phyloP scores from a whole-genome alignment of 2,113 vertebrate species.

The Carollia perspicillata region DNA sequence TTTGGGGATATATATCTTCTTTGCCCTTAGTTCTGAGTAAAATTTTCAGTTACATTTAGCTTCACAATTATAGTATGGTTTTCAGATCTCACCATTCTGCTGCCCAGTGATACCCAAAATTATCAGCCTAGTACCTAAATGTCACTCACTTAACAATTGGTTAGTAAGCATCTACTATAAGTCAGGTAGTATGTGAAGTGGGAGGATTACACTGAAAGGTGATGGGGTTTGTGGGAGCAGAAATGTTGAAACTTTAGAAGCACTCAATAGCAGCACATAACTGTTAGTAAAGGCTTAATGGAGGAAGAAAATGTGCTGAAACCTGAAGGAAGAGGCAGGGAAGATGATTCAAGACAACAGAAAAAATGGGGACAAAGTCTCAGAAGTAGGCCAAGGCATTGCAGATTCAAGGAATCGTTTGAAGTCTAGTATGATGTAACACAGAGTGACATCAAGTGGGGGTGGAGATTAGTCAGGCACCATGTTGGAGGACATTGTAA shows the following conservation, averaged over 20 bases:
- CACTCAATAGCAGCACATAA: background rate
- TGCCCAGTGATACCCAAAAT: background rate
- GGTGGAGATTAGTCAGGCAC: background rate
- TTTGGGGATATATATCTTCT: background rate
- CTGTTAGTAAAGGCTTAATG: background rate
- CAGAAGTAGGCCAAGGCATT: background rate
- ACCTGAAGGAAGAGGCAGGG: background rate
- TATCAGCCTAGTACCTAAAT: background rate
- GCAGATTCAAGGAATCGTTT: background rate
- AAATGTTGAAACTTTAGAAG: background rate
- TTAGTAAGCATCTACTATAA: background rate
- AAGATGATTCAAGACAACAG: background rate
- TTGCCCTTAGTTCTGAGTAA: background rate
- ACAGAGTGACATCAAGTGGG: too few relatives aligned
- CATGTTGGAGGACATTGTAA: background rate
- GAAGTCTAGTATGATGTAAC: background rate
- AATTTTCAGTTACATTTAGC: background rate
- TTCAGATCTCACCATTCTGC: background rate
- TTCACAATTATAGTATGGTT: background rate
- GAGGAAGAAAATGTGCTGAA: background rate
- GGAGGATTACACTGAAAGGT: background rate
- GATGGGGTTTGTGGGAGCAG: background rate
- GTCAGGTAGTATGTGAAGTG: background rate
- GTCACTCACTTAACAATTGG: background rate
- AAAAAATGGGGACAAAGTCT: background rate